A percentile compares a stretch with the other conserved stretches of the same genome.
These are phyloP conservation scores for Hepsetus odoe DNA, from an alignment of 2,113 vertebrate species.

Conservation along the genomic window DNA sequence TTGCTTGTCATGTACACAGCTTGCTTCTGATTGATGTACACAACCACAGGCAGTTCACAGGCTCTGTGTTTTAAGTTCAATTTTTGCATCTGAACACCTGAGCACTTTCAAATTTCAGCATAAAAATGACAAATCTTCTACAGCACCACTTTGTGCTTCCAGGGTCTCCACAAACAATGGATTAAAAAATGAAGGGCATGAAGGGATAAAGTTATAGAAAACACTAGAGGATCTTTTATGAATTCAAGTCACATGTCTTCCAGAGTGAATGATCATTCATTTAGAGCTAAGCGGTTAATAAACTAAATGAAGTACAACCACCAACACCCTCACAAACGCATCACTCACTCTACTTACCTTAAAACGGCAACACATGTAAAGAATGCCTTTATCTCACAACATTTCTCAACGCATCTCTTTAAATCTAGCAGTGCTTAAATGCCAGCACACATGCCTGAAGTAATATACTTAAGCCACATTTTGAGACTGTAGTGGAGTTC, in stretches of 20 bases:
- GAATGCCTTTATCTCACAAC: background rate
- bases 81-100: no score
- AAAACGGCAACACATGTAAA: background rate
- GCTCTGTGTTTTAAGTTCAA: no score
- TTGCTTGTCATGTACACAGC: no score
- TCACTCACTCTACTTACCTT: conserved; percentile 34
- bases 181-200: no score
- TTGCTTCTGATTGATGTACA: no score
- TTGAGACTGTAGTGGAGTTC: conserved; percentile 6
- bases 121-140: no score
- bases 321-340: background rate
- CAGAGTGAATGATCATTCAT: background rate
- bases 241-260: background rate
- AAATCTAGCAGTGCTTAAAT: conserved; percentile 16
- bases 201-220: no score
- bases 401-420: conserved; percentile 4
- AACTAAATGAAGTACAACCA: background rate
- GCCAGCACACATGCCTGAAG: conserved; percentile 29
- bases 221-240: background rate
- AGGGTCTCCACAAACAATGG: no score
- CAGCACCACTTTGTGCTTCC: no score
- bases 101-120: no score
- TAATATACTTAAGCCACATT: conserved; percentile 3
- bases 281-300: background rate
- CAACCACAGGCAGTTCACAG: no score